These are phyloP conservation scores for Raja brachyura DNA, from an alignment of 2,113 vertebrate genomes.

Conservation along the genomic window DNA sequence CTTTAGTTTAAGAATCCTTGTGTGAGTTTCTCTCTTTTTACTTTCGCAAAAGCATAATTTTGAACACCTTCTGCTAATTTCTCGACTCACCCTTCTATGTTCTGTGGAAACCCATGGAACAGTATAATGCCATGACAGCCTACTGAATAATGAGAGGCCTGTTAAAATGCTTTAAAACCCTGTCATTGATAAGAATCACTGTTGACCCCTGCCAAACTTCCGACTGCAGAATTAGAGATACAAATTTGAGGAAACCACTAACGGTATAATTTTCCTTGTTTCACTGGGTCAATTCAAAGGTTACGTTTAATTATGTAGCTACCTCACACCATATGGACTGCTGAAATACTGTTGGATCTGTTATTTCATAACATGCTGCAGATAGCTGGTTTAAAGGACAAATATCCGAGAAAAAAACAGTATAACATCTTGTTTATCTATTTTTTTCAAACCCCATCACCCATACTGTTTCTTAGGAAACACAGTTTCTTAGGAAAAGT, in stretches of 20 bases:
- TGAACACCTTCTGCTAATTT: not conserved
- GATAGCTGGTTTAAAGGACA: too few species aligned
- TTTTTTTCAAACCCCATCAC: not conserved
- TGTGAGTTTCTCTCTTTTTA: not conserved
- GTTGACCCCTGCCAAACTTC: not conserved
- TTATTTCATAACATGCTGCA: not conserved
- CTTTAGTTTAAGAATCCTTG: not conserved
- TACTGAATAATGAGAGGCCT: not conserved
- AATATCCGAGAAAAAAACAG: not conserved
- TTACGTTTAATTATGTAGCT: not conserved
- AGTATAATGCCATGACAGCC: not conserved
- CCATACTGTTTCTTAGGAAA: not conserved
- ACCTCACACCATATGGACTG: not conserved
- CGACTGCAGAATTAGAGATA: not conserved
- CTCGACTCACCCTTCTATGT: not conserved
- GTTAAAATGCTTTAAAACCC: slow-evolving; percentile 21
- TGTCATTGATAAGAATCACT: slow-evolving; percentile 15
- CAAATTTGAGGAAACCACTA: not conserved
- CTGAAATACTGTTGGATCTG: not conserved
- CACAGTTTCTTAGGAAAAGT: not conserved
- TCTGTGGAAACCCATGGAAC: not conserved
- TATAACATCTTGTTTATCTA: not conserved
- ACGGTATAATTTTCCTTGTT: not conserved
- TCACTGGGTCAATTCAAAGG: not conserved
- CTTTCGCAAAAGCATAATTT: not conserved